Evolutionary conservation across 2,888 invertebrate genomes (phyloP).

Genomic region (Schizotus pectinicornis): DNA sequence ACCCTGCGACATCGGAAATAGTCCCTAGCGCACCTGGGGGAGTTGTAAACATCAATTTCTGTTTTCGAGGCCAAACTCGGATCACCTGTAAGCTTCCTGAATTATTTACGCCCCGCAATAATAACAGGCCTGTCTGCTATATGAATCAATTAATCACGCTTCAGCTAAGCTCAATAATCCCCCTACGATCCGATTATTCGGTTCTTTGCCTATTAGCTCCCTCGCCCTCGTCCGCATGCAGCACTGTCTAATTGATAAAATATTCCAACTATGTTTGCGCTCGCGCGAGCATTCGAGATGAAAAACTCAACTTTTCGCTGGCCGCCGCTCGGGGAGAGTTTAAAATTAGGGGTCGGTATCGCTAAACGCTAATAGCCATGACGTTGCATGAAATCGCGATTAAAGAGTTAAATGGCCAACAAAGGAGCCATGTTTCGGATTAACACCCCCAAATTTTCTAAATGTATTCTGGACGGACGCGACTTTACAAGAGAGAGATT

Average conservation of each 20-base stretch:
- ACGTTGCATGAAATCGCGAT: slow-evolving; percentile 57
- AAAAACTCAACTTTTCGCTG: not conserved
- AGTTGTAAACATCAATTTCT: not conserved
- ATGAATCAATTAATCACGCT: slow-evolving; percentile 60
- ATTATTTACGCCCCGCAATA: slow-evolving; percentile 56
- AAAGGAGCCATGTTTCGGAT: slow-evolving; percentile 53
- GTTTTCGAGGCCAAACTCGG: slow-evolving; percentile 24
- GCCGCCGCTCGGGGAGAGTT: not conserved
- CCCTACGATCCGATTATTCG: slow-evolving; percentile 56
- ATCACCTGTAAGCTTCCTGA: slow-evolving; percentile 53
- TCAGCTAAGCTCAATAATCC: slow-evolving; percentile 57
- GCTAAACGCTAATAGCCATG: slow-evolving; percentile 54
- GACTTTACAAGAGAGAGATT: slow-evolving; percentile 47
- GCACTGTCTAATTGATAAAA: slow-evolving; percentile 50
- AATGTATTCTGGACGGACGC: slow-evolving; percentile 44
- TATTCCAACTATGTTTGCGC: slow-evolving; percentile 47
- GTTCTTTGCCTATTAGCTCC: slow-evolving; percentile 52
- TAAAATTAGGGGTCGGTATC: slow-evolving; percentile 26
- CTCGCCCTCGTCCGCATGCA: slow-evolving; percentile 37
- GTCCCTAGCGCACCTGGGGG: slow-evolving; percentile 17
- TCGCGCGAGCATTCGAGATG: slow-evolving; percentile 5
- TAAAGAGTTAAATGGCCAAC: slow-evolving; percentile 56
- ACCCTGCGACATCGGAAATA: slow-evolving; percentile 33
- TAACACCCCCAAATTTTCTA: slow-evolving; percentile 49
- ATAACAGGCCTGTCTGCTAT: slow-evolving; percentile 52